Conservation (phyloP, 2,113 vertebrate species). For the Monopterus albus region DNA sequence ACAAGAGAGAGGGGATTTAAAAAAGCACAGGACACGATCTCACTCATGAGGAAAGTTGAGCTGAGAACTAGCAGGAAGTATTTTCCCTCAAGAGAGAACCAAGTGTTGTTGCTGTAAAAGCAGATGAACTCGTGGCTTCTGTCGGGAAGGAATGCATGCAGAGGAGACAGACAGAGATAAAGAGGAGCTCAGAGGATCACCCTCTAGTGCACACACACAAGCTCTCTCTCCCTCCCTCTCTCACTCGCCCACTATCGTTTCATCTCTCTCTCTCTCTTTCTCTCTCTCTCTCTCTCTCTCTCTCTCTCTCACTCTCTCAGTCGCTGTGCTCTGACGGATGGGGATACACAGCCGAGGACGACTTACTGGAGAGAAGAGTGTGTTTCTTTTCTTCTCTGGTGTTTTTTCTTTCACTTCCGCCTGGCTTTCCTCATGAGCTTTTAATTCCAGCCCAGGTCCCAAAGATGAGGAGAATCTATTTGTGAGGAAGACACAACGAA, state of each 20-base stretch:
- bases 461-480: conserved; percentile 71
- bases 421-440: conserved; percentile 65
- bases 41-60: conserved; percentile 52
- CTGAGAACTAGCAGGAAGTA: conserved; percentile 59
- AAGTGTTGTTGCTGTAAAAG: conserved; percentile 59
- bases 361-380: conserved; percentile 69
- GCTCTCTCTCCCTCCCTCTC: conserved; percentile 47
- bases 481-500: conserved; percentile 64
- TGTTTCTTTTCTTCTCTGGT: conserved; percentile 61
- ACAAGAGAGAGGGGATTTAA: not conserved
- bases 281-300: conserved; percentile 29
- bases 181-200: conserved; percentile 65
- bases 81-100: conserved; percentile 55
- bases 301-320: conserved; percentile 48
- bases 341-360: conserved; percentile 72
- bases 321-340: conserved; percentile 69
- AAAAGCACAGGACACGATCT: conserved; percentile 27
- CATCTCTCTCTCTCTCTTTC: conserved; percentile 50
- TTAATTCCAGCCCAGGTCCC: conserved; percentile 47
- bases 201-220: conserved; percentile 40
- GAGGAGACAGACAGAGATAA: conserved; percentile 65
- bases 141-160: conserved; percentile 52
- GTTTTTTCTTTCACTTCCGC: conserved; percentile 60
- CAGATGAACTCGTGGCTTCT: conserved; percentile 65
- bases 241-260: conserved; percentile 65